Conservation (phyloP, 37 sponge, comb jelly and placozoan genomes). For the Halisarca cf. caerulea region DNA sequence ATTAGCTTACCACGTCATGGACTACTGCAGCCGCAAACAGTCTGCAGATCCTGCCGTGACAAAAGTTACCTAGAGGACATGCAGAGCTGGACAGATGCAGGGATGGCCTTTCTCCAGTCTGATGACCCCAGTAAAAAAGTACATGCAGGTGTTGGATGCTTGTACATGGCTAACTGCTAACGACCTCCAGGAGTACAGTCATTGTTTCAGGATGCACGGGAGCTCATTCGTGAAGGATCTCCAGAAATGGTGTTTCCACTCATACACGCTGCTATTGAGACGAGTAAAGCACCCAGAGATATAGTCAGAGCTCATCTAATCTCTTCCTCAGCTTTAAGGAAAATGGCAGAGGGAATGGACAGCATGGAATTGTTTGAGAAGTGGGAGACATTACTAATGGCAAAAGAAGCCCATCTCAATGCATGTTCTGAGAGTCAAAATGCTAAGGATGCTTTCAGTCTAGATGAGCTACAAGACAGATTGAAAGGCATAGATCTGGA, state of each 20-base stretch:
- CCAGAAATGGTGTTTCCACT: constrained; percentile 11
- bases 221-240: not conserved
- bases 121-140: constrained; percentile 18
- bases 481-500: not conserved
- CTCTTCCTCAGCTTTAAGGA: not conserved
- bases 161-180: not conserved
- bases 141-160: not conserved
- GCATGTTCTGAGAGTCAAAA: not conserved
- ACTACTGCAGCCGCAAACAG: not conserved
- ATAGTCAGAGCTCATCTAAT: not conserved
- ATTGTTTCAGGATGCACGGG: not conserved
- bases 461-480: not conserved
- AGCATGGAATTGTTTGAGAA: not conserved
- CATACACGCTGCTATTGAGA: not conserved
- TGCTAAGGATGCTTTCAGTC: not conserved
- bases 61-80: not conserved
- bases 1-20: not conserved
- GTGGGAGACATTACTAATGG: not conserved
- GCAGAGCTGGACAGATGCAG: not conserved
- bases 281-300: not conserved
- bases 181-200: not conserved
- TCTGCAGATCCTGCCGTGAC: not conserved
- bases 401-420: not conserved
- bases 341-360: not conserved
- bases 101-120: not conserved